Base-by-base conservation (phyloP, 2,113 vertebrate species). In the Thomomys bottae region DNA sequence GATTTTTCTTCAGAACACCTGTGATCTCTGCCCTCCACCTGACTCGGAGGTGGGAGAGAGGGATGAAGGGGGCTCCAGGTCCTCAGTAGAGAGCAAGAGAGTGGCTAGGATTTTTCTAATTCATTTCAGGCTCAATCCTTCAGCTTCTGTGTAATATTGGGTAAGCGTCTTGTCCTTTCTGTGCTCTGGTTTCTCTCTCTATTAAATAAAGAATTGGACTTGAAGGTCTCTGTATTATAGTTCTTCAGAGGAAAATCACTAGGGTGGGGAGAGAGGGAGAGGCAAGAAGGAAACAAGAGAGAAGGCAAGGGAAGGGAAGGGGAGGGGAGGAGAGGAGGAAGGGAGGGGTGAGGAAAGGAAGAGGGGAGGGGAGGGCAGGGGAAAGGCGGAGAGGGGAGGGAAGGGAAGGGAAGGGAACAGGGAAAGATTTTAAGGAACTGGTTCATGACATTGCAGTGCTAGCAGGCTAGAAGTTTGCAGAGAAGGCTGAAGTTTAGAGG, bases 21-120 rank as follows among this genome's bases (percentile, higher is more conserved):
- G 86, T 89, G 79, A 95, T 80, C 87, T 71, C 63, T 83, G 38
- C 82, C 88, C 78, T 67, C 64, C 20, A 4, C 66, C 61, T 78
- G 73, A 87, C 54, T 1, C 0, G 75, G 88, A 93, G 45, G 34
- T 67, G 71, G 36, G 28, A 14, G 34, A 14, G 34, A 34, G 28
- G 6, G 2, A 0, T 5, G 45, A 92, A 73, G 94, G 95, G 96
- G 97, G 49, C 80, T 40, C 85, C 0, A 1, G 11, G 4, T 61
- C 57, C 42, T 68, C 45, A 3, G 8, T 10, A 7, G 2, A 18
- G 84, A 42, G 28, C 40, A 20, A 38, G 72, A 63, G 59, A 20
- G 76, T 23, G 67, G 54, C 32, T 32, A 2, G 32, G 32, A 3
- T 0, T 18, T 63, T 75, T 28, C 14, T 28, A 30, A 71, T 28